Base-by-base conservation (phyloP, 2,113 vertebrate species). In the Dasyornis broadbenti region DNA sequence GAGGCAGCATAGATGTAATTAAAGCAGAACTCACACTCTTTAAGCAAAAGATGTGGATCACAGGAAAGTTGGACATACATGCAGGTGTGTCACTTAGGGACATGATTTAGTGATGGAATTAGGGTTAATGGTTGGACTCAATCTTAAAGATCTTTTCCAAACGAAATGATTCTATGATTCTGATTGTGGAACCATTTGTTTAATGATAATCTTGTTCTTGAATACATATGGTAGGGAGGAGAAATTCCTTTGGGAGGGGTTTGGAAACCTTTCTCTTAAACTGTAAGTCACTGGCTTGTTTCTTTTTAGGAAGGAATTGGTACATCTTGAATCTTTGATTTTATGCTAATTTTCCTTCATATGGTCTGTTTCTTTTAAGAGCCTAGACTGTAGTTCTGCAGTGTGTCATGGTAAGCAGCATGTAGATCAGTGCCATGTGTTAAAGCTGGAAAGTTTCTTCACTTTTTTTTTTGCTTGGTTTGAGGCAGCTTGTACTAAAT, bases 311-410 rank as follows among this genome's bases (percentile, higher is more conserved):
- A 91, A 86, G 30, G 53, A 91, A 80, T 90, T 28, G 21, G 71
- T 95, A 94, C 85, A 83, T 90, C 63, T 61, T 89, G 65, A 77
- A 80, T 90, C 75, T 93, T 81, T 81, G 72, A 89, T 93, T 96
- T 93, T 81, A 92, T 95, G 72, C 53, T 92, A 82, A 75, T 96
- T 92, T 96, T 95, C 69, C 45, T 92, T 96, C 90, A 84, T 76
- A 71, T 35, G 88, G 92, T 92, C 85, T 96, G 76, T 64, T 96
- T 83, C 93, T 95, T 49, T 60, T 76, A 92, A 76, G 49, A 96
- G 78, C 64, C 37, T 90, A 64, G 86, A 84, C 86, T 71, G 68
- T 49, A 95, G 72, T 26, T 90, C 93, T 93, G 82, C 76, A 70
- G 35, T 22, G 60, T 83, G 85, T 86, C 85, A 86, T 69, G 68